Percentiles rank a stretch among this genome's conserved stretches.
Evolutionary conservation across 2,888 invertebrate genomes (phyloP).

Genomic region (Pecten maximus): DNA sequence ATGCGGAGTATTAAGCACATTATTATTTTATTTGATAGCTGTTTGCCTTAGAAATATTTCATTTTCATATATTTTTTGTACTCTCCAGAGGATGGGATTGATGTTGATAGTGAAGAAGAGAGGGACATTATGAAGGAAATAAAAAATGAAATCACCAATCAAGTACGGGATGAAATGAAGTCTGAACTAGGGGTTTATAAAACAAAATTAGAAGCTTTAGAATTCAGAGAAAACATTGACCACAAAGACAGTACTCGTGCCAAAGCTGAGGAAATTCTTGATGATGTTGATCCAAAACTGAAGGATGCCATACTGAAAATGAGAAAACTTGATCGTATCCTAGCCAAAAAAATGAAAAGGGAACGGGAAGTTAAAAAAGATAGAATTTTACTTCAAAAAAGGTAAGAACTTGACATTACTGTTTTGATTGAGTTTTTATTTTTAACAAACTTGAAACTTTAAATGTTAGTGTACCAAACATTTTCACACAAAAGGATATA

Average conservation of each 20-base stretch:
- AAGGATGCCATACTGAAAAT: slow-evolving; percentile 79
- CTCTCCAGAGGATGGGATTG: slow-evolving; percentile 64
- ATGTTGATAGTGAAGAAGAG: slow-evolving; percentile 80
- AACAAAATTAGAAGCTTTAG: slow-evolving; percentile 66
- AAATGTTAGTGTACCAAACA: too few relatives aligned
- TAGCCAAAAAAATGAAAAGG: slow-evolving; percentile 74
- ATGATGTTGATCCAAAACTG: slow-evolving; percentile 77
- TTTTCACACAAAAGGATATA: too few relatives aligned
- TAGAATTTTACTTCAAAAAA: slow-evolving; percentile 76
- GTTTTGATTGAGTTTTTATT: neutral
- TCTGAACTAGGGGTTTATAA: slow-evolving; percentile 76
- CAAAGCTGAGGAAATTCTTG: slow-evolving; percentile 63
- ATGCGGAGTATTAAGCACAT: too few relatives aligned
- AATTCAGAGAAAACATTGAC: slow-evolving; percentile 56
- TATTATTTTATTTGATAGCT: too few relatives aligned
- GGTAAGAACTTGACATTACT: slow-evolving; percentile 61
- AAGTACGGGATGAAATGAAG: slow-evolving; percentile 78
- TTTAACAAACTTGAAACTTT: neutral
- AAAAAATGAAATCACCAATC: slow-evolving; percentile 75
- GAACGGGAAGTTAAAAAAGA: slow-evolving; percentile 80
- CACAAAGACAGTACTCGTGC: slow-evolving; percentile 45
- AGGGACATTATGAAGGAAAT: slow-evolving; percentile 78
- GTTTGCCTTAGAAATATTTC: neutral
- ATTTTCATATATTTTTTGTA: neutral
- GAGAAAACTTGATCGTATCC: slow-evolving; percentile 79